Evolutionary conservation across 2,888 invertebrate genomes (phyloP).

Genomic region (Hydriomena furcata): DNA sequence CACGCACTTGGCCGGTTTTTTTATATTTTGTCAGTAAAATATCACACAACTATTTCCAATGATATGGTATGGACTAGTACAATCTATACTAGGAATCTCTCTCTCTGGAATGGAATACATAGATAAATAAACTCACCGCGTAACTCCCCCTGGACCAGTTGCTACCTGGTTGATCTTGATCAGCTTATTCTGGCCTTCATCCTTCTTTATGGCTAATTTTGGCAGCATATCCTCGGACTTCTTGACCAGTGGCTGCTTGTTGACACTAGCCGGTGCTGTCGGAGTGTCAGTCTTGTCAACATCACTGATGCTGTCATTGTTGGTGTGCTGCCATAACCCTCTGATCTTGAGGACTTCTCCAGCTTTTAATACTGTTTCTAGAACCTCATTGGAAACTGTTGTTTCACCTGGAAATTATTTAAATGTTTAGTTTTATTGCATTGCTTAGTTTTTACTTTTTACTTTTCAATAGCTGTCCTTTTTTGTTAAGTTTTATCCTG

Average conservation of each 20-base stretch:
- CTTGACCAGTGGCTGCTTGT: slow-evolving; percentile 55
- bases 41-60: no score
- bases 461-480: no score
- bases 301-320: slow-evolving; percentile 61
- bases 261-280: slow-evolving; percentile 45
- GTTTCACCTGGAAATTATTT: slow-evolving; percentile 84
- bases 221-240: slow-evolving; percentile 60
- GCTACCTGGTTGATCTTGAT: slow-evolving; percentile 70
- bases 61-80: no score
- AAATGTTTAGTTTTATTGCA: no score
- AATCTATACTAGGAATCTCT: no score
- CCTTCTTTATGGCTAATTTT: slow-evolving; percentile 75
- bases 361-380: slow-evolving; percentile 91
- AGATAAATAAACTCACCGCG: slow-evolving; percentile 49
- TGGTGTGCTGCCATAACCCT: slow-evolving; percentile 89
- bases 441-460: no score
- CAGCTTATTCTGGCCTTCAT: slow-evolving; percentile 67
- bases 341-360: slow-evolving; percentile 92
- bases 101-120: no score
- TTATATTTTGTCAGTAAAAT: no score
- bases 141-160: slow-evolving; percentile 50
- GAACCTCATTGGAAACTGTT: slow-evolving; percentile 92
- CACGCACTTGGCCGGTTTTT: no score
- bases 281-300: slow-evolving; percentile 58
- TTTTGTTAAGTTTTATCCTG: no score